Evolutionary conservation across 2,113 vertebrate species (phyloP), one percentile per base, ranked within the genome.

Genomic region (Blennius ocellaris): DNA sequence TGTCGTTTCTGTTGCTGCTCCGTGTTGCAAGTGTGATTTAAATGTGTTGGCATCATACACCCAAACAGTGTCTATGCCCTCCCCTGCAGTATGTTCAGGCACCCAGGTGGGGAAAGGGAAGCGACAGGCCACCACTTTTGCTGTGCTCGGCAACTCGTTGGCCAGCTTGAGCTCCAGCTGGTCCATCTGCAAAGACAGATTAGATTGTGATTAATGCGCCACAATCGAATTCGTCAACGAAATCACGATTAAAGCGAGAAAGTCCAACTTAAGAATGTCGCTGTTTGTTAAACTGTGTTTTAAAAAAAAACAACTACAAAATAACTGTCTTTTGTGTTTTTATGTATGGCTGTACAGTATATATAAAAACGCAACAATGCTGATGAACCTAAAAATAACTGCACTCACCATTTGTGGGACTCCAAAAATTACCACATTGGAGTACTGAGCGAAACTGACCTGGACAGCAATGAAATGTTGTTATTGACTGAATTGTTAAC

Each of bases 331-430:
- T 30, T 30, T 30, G 21, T 30, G 21, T 16, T 43, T 17, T 2
- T 17, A 1, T 64, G 11, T 44, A 11, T 40, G 21, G 21, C 21
- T 30, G 21, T 30, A 30, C 21, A 30, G 21, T 30, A 30, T 30
- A 9, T 47, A 6, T 45, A 30, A 58, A 3, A 40, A 8, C n/a
- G 4, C 21, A 30, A 30, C 21, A 30, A 30, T 30, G 21, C 21
- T 30, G 21, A 30, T 30, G 4, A 30, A 30, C 2, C 21, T 30
- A 4, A 30, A 30, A 45, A 30, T 30, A 30, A 30, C 21, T 30
- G 2, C 47, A 92, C 95, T 96, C 92, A 98, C 97, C 98, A 99
- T 99, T 85, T 98, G 96, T 82, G 98, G 98, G 53, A 99, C 97
- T 8, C 98, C 98, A 84, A 99, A 99, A 82, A 99, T 92, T 11